Base-by-base conservation (phyloP, 2,888 invertebrate genomes). In the Aphrophora alni region DNA sequence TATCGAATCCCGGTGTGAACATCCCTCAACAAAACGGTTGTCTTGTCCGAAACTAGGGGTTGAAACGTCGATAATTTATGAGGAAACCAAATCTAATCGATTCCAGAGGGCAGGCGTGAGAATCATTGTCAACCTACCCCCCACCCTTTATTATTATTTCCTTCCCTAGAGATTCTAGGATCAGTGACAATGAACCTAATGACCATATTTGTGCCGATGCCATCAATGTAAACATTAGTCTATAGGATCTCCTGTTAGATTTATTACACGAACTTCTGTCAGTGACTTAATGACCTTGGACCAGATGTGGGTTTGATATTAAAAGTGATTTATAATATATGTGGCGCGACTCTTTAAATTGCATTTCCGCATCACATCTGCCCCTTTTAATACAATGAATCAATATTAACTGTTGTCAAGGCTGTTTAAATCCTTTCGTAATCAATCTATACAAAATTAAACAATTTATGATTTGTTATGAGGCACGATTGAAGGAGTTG, bases 251-350 rank as follows among this genome's bases (percentile, higher is more conserved):
- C 5, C 33, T 8, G 21, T 44, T 17, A 10, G 33, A 44, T 44
- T 59, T 59, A 59, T 21, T 21, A 21, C 21, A 33, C 33, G 33
- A 21, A 59, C 21, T 59, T 59, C 59, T 59, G 59, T 59, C 59
- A 59, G n/a, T 59, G 59, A 59, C 59, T 59, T 59, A 59, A 59
- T 59, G 59, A n/a, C 59, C 59, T 59, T 21, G 59, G 59, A n/a
- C 59, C 59, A 59, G 59, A 59, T 59, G 59, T 59, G 59, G 59
- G 59, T 59, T 59, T 59, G 59, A 59, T 59, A 59, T 59, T 21
- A 59, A n/a, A 59, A 59, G 59, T 59, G 21, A 59, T 59, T 59
- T 59, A 59, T 59, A 21, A 59, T 59, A 59, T 33, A 33, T 21
- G 10, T 5, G 59, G 21, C 21, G 59, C 5, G 59, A 4, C 59